Percentiles rank a stretch among this genome's conserved stretches.
phyloP scores from a whole-genome alignment of 1,140 invertebrate genomes.

The Macrotrachela quadricornifera region DNA sequence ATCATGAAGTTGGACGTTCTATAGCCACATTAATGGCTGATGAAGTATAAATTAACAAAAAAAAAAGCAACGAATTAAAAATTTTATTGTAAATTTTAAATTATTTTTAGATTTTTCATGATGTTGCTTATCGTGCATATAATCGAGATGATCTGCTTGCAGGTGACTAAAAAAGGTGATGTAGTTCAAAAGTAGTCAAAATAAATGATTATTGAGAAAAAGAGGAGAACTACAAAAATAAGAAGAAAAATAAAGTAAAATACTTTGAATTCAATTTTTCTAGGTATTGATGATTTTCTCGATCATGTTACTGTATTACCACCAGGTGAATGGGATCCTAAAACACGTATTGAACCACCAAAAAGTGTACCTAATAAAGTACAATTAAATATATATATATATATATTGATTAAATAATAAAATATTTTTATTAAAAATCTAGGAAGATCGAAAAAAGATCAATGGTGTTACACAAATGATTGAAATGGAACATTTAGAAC shows the following conservation, averaged over 20 bases:
- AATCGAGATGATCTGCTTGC: conserved; percentile 21
- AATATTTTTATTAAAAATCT: background rate
- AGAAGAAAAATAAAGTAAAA: too few relatives aligned
- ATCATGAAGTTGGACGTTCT: conserved; percentile 62
- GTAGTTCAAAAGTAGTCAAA: too few relatives aligned
- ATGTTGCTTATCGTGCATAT: conserved; percentile 67
- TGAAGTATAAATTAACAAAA: conserved; percentile 35
- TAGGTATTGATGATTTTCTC: conserved; percentile 78
- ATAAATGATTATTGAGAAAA: too few relatives aligned
- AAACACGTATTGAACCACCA: conserved; percentile 89
- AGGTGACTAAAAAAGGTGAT: conserved; percentile 16
- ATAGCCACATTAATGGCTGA: conserved; percentile 90
- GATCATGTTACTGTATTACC: conserved; percentile 82
- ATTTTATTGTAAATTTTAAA: too few relatives aligned
- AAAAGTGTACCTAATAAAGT: conserved; percentile 60
- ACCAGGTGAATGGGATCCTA: conserved; percentile 85
- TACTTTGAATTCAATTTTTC: conserved; percentile 41
- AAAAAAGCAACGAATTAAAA: too few relatives aligned
- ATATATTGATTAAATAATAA: background rate
- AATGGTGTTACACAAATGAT: background rate
- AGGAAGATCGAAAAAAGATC: conserved; percentile 14
- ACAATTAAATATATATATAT: background rate
- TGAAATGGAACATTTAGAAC: background rate
- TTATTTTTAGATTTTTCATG: conserved; percentile 48
- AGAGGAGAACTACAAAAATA: too few relatives aligned